Evolutionary conservation across 1,140 invertebrate genomes (phyloP).

Genomic region (Dinoponera quadriceps): DNA sequence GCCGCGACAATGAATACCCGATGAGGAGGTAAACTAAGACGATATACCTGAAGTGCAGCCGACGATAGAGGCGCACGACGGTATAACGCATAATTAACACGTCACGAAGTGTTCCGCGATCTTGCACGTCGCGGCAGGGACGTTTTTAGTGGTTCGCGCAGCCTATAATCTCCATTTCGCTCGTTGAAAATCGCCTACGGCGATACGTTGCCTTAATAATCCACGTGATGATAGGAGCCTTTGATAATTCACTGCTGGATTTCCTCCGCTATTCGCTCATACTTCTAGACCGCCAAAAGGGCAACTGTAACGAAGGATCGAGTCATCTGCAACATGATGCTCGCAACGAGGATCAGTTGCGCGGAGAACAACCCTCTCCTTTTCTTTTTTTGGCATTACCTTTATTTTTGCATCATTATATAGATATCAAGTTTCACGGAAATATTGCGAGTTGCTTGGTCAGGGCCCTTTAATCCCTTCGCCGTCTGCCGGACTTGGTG

Average conservation of each 20-base stretch:
- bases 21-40: slow-evolving; percentile 58
- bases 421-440: not conserved
- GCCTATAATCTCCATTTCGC: slow-evolving; percentile 57
- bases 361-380: slow-evolving; percentile 20
- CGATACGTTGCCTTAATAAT: slow-evolving; percentile 57
- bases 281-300: slow-evolving; percentile 9
- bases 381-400: no score
- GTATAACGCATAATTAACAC: slow-evolving; percentile 74
- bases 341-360: not conserved
- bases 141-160: slow-evolving; percentile 48
- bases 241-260: slow-evolving; percentile 59
- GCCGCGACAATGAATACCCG: slow-evolving; percentile 52
- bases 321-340: not conserved
- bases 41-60: slow-evolving; percentile 33
- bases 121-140: slow-evolving; percentile 48
- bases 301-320: slow-evolving; percentile 34
- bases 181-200: slow-evolving; percentile 58
- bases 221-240: slow-evolving; percentile 50
- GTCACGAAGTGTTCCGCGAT: slow-evolving; percentile 67
- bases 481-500: not conserved
- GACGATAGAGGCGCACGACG: slow-evolving; percentile 18
- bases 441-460: slow-evolving; percentile 12
- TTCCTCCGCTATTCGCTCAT: slow-evolving; percentile 33
- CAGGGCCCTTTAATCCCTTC: slow-evolving; percentile 12
- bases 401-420: not conserved